phyloP scores from a whole-genome alignment of 2,113 vertebrate genomes.

The Hoplias malabaricus region DNA sequence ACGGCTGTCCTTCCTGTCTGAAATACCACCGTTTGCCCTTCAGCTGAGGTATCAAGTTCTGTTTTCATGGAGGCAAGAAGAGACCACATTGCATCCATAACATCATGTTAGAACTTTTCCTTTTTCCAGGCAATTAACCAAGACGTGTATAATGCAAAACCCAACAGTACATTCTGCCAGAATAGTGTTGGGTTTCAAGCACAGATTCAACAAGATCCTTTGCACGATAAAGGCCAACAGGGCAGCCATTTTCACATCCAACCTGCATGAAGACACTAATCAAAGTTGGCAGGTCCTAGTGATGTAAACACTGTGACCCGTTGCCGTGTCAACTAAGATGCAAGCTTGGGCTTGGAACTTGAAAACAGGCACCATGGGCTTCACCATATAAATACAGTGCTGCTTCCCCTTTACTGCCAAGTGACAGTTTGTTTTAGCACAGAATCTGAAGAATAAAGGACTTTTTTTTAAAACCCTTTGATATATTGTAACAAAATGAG shows the following conservation, averaged over 20 bases:
- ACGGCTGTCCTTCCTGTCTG: neutral
- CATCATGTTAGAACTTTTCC: neutral
- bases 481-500: slow-evolving; percentile 47
- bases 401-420: neutral
- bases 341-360: slow-evolving; percentile 29
- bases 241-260: neutral
- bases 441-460: neutral
- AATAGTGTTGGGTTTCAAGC: neutral
- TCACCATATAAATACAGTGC: slow-evolving; percentile 37
- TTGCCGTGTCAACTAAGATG: slow-evolving; percentile 5
- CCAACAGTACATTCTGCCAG: neutral
- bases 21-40: neutral
- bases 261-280: slow-evolving; percentile 1
- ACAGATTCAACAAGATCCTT: neutral
- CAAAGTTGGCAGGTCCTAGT: neutral
- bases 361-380: slow-evolving; percentile 13
- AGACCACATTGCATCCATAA: neutral
- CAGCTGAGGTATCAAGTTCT: neutral
- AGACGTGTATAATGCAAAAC: neutral
- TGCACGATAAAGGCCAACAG: slow-evolving; percentile 5
- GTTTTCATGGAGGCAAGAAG: neutral
- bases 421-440: neutral
- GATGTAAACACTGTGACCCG: neutral
- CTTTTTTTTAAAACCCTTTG: neutral
- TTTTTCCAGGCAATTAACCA: neutral